phyloP scores from a whole-genome alignment of 2,888 invertebrate species.

The Eupeodes latifasciatus region DNA sequence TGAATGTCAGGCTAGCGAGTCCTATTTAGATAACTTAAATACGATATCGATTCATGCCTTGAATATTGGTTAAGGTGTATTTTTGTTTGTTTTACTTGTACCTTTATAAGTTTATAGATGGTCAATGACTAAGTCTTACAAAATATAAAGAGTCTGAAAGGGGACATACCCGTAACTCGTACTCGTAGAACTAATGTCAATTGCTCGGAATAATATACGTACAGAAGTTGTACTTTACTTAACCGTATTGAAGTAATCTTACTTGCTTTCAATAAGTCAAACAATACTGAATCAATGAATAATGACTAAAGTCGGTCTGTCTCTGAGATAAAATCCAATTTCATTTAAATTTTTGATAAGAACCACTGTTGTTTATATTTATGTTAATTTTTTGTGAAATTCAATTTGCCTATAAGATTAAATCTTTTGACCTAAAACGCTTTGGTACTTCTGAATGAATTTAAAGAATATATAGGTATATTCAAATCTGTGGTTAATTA shows the following conservation, averaged over 20 bases:
- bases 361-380: too few relatives aligned
- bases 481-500: too few relatives aligned
- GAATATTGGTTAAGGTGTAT: constrained; percentile 56
- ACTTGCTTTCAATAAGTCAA: background rate
- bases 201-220: constrained; percentile 4
- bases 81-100: background rate
- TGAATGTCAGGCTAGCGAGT: constrained; percentile 69
- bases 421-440: background rate
- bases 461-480: too few relatives aligned
- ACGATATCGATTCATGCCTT: constrained; percentile 73
- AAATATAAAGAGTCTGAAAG: background rate
- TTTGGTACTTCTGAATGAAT: too few relatives aligned
- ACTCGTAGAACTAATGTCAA: background rate
- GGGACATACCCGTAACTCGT: background rate
- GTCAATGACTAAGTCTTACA: background rate
- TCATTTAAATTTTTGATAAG: background rate
- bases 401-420: background rate
- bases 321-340: background rate
- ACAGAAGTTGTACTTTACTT: background rate
- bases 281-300: constrained; percentile 7
- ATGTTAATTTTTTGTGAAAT: background rate
- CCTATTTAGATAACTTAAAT: constrained; percentile 74
- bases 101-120: background rate
- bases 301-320: background rate
- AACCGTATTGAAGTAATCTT: background rate